These are phyloP conservation scores for Aleiodes alternator DNA, from an alignment of 2,888 invertebrate genomes.

Conservation along the genomic window DNA sequence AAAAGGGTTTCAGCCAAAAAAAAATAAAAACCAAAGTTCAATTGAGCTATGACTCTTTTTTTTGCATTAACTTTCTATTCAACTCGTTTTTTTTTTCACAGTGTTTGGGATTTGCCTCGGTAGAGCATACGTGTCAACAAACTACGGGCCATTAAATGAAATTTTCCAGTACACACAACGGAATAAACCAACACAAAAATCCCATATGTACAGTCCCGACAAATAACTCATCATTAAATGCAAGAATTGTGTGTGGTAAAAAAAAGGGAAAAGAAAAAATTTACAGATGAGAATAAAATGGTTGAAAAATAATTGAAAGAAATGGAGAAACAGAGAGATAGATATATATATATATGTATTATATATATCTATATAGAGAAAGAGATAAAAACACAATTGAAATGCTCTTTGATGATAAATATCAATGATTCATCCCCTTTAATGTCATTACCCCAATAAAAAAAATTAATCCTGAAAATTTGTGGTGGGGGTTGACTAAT, in stretches of 20 bases:
- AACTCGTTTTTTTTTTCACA: slow-evolving; percentile 18
- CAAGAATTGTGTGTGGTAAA: background rate
- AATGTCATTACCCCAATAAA: too few relatives aligned
- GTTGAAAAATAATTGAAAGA: slow-evolving; percentile 8
- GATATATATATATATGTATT: background rate
- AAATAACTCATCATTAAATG: background rate
- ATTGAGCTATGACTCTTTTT: too few relatives aligned
- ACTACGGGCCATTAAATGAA: slow-evolving; percentile 1
- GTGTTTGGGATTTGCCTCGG: background rate
- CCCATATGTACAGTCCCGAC: too few relatives aligned
- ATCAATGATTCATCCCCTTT: too few relatives aligned
- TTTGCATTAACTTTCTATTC: background rate
- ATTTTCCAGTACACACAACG: background rate
- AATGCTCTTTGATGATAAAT: too few relatives aligned
- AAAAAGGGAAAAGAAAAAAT: background rate
- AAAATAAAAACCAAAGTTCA: too few relatives aligned
- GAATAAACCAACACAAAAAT: slow-evolving; percentile 1
- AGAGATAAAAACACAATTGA: background rate
- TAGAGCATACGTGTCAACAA: too few relatives aligned
- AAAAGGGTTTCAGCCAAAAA: too few relatives aligned
- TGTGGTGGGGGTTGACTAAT: too few relatives aligned
- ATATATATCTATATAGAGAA: too few relatives aligned
- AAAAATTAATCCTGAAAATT: too few relatives aligned
- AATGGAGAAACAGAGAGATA: slow-evolving; percentile 25
- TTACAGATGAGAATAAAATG: slow-evolving; percentile 16